Base-by-base conservation (phyloP, 1,140 invertebrate species). In the Ectropis grisescens region DNA sequence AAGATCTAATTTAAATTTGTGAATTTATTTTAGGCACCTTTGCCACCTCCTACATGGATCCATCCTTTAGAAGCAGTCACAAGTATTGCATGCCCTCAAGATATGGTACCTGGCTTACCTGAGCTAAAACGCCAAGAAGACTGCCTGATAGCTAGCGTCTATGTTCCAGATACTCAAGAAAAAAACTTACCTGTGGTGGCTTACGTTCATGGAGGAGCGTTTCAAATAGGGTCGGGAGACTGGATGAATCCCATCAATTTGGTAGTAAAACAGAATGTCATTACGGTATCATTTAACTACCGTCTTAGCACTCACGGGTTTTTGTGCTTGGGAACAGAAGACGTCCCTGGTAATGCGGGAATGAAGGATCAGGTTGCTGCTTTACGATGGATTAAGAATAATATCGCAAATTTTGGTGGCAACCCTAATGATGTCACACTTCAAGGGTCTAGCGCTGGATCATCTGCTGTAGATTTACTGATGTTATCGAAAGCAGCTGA, bases 391-490 rank as follows among this genome's bases (percentile, higher is more conserved):
- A 52, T 66, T 7, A 46, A 58, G n/a, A 33, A 43, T 14, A 68
- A 68, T 32, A 66, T 66, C 16, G 47, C 37, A 6, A 51, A 36
- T 30, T 71, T 66, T 24, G 64, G 67, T 12, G 67, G 67, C 2
- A 57, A 71, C 31, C 53, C 64, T 5, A 31, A 57, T 25, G 55
- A 72, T 26, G 47, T 72, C 0, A 67, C 68, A 0, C 41, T 69
- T 12, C 37, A 14, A 11, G 68, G 58, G 2, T 53, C 36, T 22
- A 72, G 68, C 35, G 64, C 61, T 26, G 64, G 64, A 1, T 35
- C 52, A 0, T 36, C 51, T 0, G 35, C 64, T 9, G 57, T 59
- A 8, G 55, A 59, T 30, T 19, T 61, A 5, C 32, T 66, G 8
- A 49, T 56, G 30, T 12, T 71, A 1, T 71, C 67, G 12, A 41